Conservation (phyloP, 2,113 vertebrate species). For the Dasyurus viverrinus region DNA sequence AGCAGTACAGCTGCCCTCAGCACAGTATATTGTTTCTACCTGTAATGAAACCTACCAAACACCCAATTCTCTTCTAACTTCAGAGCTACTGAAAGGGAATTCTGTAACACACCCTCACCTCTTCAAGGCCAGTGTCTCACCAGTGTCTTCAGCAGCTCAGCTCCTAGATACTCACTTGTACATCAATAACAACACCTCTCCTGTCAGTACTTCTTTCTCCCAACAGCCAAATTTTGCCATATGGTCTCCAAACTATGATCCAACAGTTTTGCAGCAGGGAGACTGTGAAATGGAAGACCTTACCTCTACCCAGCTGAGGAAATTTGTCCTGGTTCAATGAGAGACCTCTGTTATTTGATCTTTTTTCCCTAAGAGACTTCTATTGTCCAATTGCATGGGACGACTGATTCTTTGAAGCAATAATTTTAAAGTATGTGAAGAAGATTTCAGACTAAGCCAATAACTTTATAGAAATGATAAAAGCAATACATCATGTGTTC, state of each 20-base stretch:
- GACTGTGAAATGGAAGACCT: constrained; percentile 88
- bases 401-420: constrained; percentile 84
- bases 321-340: constrained; percentile 94
- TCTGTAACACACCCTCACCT: constrained; percentile 79
- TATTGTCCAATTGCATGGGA: accelerated
- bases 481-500: constrained; percentile 87
- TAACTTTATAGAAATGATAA: constrained; percentile 83
- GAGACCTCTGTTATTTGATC: not conserved
- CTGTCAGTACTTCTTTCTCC: constrained; percentile 41
- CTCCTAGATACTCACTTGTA: constrained; percentile 91
- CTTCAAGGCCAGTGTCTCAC: constrained; percentile 86
- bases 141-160: constrained; percentile 90
- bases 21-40: constrained; percentile 73
- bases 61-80: constrained; percentile 78
- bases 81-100: constrained; percentile 82
- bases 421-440: constrained; percentile 86
- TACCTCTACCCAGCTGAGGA: constrained; percentile 84
- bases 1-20: constrained; percentile 64
- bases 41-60: constrained; percentile 75
- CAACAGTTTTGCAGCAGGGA: constrained; percentile 79
- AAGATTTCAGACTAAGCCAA: constrained; percentile 80
- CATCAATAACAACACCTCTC: constrained; percentile 84
- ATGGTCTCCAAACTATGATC: constrained; percentile 65
- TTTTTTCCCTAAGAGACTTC: not conserved
- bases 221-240: constrained; percentile 79